Percentiles rank a stretch among this genome's conserved stretches.
Conservation (phyloP, 1,140 invertebrate species). For the Bombus cullumanus region DNA sequence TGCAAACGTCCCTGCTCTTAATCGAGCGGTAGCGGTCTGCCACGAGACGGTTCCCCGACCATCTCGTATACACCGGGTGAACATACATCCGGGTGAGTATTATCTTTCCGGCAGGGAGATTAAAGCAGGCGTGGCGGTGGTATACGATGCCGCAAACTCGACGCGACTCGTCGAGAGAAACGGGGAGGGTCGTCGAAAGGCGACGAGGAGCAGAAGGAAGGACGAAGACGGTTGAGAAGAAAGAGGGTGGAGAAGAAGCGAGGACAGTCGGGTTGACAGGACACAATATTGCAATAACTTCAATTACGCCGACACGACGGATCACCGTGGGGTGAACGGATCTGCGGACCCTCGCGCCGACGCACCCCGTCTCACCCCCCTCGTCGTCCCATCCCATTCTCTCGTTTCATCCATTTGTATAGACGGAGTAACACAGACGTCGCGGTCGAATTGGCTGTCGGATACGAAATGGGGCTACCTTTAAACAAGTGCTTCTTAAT, state of each 20-base stretch:
- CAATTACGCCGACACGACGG: slow-evolving; percentile 81
- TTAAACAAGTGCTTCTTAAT: slow-evolving; percentile 84
- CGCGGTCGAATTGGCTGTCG: slow-evolving; percentile 79
- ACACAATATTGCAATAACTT: slow-evolving; percentile 84
- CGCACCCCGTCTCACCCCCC: slow-evolving; percentile 18
- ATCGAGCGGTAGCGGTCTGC: no score
- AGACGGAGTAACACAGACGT: slow-evolving; percentile 71
- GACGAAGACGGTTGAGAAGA: background rate
- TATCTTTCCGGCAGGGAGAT: no score
- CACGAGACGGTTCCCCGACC: no score
- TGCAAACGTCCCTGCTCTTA: no score
- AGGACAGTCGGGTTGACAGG: slow-evolving; percentile 74
- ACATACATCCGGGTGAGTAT: no score
- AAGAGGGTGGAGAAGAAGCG: background rate
- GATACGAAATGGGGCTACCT: slow-evolving; percentile 77
- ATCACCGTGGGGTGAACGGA: slow-evolving; percentile 69
- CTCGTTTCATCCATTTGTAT: slow-evolving; percentile 77
- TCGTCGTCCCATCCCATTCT: slow-evolving; percentile 43
- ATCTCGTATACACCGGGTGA: no score
- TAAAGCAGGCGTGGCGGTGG: slow-evolving; percentile 44
- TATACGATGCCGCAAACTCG: slow-evolving; percentile 74
- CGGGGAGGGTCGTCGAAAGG: background rate
- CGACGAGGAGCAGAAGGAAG: background rate
- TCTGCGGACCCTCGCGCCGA: slow-evolving; percentile 8
- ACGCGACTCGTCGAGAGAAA: slow-evolving; percentile 20